Conservation (phyloP, 2,797 vertebrate genomes). For the Heteromormyrus szaboi region DNA sequence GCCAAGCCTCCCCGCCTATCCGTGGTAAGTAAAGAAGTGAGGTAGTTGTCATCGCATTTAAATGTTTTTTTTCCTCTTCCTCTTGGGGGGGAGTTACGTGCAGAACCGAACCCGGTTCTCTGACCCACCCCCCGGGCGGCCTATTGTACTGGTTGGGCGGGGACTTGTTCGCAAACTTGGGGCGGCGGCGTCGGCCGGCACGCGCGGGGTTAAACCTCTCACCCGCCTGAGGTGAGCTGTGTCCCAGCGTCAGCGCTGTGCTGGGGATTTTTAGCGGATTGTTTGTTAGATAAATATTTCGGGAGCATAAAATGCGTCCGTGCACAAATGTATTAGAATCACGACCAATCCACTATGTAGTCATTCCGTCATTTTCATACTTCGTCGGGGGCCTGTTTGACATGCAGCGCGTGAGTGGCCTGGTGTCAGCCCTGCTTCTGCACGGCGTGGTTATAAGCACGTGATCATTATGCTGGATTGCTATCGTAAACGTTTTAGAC, state of each 20-base stretch:
- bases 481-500: neutral
- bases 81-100: neutral
- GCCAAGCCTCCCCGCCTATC: neutral
- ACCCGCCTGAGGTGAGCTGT: neutral
- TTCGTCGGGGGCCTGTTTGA: neutral
- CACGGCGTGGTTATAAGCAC: neutral
- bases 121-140: neutral
- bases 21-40: neutral
- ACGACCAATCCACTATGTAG: neutral
- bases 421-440: neutral
- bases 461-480: neutral
- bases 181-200: neutral
- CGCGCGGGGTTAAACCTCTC: neutral
- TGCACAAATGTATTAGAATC: neutral
- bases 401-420: neutral
- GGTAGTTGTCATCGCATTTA: neutral
- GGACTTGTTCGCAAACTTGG: neutral
- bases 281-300: neutral
- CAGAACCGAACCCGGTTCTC: neutral
- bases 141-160: neutral
- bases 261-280: neutral
- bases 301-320: neutral
- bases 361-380: neutral
- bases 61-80: neutral
- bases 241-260: neutral